Evolutionary conservation across 2,797 vertebrate genomes (phyloP).

Genomic region (Acanthiza pusilla): DNA sequence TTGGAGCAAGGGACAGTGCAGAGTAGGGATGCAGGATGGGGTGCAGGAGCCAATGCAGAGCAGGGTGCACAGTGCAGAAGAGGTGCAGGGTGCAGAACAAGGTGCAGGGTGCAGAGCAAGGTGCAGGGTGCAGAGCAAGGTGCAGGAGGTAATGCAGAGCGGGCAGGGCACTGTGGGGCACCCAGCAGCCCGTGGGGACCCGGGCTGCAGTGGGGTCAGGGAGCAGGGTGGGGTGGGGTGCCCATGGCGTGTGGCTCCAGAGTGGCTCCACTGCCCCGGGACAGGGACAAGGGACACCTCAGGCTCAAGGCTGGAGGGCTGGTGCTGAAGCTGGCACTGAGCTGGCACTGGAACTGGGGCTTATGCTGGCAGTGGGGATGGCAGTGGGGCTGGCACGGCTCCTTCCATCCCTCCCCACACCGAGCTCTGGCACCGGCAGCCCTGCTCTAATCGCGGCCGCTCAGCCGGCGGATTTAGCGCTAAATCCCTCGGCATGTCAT

Average conservation of each 20-base stretch:
- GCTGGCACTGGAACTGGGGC: too few relatives aligned
- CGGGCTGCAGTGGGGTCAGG: accelerated
- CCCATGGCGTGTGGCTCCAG: accelerated
- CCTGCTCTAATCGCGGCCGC: background rate
- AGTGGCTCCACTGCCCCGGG: accelerated
- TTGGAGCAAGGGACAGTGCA: too few relatives aligned
- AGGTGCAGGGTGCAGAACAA: background rate
- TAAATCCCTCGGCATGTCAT: conserved; percentile 22
- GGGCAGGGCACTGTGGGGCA: background rate
- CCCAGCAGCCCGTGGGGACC: accelerated
- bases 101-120: background rate
- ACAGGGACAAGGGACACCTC: background rate
- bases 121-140: background rate
- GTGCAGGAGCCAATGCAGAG: background rate
- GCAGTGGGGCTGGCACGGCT: background rate
- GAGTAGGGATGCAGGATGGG: background rate
- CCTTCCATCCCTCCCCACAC: background rate
- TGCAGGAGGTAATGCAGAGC: background rate
- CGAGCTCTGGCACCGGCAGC: background rate
- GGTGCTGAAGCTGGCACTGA: background rate
- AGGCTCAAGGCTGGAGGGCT: too few relatives aligned
- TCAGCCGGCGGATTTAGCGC: conserved; percentile 26
- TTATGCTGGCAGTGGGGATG: background rate
- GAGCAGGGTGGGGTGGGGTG: accelerated
- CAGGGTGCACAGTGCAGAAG: background rate